A percentile compares a stretch with the other conserved stretches of the same genome.
phyloP scores from a whole-genome alignment of 2,113 vertebrate genomes.

The Neolamprologus sp. region DNA sequence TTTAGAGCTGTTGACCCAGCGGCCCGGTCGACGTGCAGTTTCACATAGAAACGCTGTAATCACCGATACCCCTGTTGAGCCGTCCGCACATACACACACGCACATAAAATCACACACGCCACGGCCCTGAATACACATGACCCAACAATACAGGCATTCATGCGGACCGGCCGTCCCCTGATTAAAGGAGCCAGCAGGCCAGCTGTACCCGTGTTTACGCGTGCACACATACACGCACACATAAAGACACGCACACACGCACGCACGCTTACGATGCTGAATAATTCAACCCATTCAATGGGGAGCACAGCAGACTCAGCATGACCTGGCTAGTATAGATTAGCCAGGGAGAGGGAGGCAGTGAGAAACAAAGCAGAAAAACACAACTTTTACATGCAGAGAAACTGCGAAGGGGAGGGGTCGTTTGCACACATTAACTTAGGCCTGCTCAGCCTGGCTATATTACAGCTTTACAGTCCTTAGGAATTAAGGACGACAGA shows the following conservation, averaged over 20 bases:
- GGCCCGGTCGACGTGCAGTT: constrained; percentile 67
- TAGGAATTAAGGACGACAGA: not conserved
- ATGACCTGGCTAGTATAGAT: constrained; percentile 86
- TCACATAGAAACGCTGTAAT: constrained; percentile 80
- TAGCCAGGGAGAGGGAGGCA: constrained; percentile 47
- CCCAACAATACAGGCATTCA: constrained; percentile 98
- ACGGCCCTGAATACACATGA: constrained; percentile 90
- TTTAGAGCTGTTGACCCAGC: constrained; percentile 85
- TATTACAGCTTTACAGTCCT: not conserved
- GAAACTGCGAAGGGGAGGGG: not conserved
- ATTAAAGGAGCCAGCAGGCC: constrained; percentile 94
- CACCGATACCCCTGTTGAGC: constrained; percentile 86
- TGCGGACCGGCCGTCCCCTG: constrained; percentile 86
- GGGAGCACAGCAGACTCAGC: constrained; percentile 87
- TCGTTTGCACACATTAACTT: not conserved
- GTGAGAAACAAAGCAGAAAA: constrained; percentile 11
- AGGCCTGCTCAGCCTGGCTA: not conserved
- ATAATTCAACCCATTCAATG: constrained; percentile 94
- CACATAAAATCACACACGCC: constrained; percentile 25
- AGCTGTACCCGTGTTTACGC: constrained; percentile 85
- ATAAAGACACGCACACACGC: not conserved
- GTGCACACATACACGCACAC: not conserved
- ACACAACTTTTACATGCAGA: not conserved
- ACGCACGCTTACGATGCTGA: constrained; percentile 77
- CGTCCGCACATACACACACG: constrained; percentile 53